Evolutionary conservation across 2,113 vertebrate genomes (phyloP).

Genomic region (Anser brachyrhynchus): DNA sequence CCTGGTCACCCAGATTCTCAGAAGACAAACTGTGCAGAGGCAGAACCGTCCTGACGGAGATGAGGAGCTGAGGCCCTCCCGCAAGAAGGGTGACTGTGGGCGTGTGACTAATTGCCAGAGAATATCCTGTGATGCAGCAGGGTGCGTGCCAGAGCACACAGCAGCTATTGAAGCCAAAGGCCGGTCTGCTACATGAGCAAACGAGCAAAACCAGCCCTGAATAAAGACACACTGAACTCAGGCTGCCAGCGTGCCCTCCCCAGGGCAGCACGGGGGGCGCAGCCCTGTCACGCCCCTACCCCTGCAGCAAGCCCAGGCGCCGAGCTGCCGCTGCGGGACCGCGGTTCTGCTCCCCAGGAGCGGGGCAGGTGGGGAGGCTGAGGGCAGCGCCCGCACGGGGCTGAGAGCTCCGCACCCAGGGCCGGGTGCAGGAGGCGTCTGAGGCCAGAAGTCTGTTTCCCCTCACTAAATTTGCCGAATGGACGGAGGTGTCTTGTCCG

Average conservation of each 20-base stretch:
- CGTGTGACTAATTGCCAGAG: not conserved
- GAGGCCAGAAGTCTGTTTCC: not conserved
- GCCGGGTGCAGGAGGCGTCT: not conserved
- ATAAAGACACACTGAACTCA: not conserved
- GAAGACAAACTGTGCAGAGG: not conserved
- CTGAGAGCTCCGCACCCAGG: not conserved
- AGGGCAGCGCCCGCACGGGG: not conserved
- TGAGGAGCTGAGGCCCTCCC: not conserved
- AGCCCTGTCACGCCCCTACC: not conserved
- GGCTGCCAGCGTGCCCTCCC: not conserved
- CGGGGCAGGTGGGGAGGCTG: rapidly evolving
- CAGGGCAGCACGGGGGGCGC: rapidly evolving
- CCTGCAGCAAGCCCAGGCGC: rapidly evolving
- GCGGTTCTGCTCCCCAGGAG: not conserved
- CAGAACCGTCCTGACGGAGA: not conserved
- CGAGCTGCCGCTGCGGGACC: not conserved
- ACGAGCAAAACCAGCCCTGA: not conserved
- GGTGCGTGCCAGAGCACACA: not conserved
- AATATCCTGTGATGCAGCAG: not conserved
- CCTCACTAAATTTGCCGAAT: not conserved
- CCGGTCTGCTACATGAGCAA: not conserved
- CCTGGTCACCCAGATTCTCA: no score
- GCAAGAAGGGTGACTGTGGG: not conserved
- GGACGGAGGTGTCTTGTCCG: rapidly evolving
- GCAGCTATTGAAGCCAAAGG: not conserved